phyloP scores from a whole-genome alignment of 2,113 vertebrate species.

The Ameiurus melas region DNA sequence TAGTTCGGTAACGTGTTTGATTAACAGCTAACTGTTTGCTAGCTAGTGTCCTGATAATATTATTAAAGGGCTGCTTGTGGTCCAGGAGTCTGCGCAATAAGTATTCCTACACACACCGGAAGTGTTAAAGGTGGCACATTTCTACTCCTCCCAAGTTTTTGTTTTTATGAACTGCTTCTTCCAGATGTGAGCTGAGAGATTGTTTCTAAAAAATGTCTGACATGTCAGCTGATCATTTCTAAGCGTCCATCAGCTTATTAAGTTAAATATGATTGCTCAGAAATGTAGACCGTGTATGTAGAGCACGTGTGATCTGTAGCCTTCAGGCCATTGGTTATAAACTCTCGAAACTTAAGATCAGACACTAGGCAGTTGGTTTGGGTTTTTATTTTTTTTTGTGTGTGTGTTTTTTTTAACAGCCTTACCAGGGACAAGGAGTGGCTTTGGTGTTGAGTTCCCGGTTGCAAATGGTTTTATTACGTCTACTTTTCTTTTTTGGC shows the following conservation, averaged over 20 bases:
- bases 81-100: not conserved
- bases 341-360: not conserved
- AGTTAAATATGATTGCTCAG: not conserved
- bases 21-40: not conserved
- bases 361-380: constrained; percentile 47
- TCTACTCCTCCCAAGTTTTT: not conserved
- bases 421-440: constrained; percentile 50
- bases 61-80: not conserved
- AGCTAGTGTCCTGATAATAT: not conserved
- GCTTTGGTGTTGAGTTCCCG: constrained; percentile 62
- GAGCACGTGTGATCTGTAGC: not conserved
- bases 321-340: not conserved
- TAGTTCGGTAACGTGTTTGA: not conserved
- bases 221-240: not conserved
- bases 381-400: constrained; percentile 31
- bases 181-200: not conserved
- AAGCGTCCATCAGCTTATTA: not conserved
- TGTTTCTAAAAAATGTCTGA: not conserved
- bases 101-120: not conserved
- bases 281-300: not conserved
- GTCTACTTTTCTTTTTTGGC: constrained; percentile 19
- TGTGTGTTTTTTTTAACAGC: constrained; percentile 48
- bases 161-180: not conserved
- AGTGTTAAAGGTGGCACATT: not conserved
- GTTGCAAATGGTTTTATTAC: constrained; percentile 63